phyloP scores from a whole-genome alignment of 1,140 invertebrate genomes.

The Bombus haemorrhoidalis region DNA sequence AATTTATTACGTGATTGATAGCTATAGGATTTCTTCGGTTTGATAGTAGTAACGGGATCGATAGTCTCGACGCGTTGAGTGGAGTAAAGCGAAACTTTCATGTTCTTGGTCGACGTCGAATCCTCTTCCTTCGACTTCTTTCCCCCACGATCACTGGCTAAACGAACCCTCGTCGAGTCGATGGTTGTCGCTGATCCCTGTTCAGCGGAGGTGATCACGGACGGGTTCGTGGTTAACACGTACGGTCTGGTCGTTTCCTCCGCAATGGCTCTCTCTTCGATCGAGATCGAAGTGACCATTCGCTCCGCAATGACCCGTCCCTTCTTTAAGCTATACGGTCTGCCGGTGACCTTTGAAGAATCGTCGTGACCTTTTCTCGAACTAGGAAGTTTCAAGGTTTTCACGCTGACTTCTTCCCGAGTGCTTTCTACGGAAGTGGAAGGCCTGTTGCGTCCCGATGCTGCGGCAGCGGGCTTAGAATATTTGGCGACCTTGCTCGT shows the following conservation, averaged over 20 bases:
- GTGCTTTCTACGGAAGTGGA: not conserved
- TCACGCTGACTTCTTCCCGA: not conserved
- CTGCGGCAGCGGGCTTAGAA: not conserved
- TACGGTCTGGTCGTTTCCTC: conserved; percentile 32
- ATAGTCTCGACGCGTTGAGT: not conserved
- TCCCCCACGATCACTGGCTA: conserved; percentile 13
- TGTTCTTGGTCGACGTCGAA: conserved; percentile 2
- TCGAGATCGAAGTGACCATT: conserved; percentile 33
- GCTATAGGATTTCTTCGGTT: conserved; percentile 9
- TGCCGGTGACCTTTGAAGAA: not conserved
- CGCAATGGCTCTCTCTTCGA: conserved; percentile 9
- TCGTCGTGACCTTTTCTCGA: conserved; percentile 22
- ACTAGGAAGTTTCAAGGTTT: conserved; percentile 11
- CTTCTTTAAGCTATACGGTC: conserved; percentile 37
- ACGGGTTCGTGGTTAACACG: not conserved
- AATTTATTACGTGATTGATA: not conserved
- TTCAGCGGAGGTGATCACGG: conserved; percentile 8
- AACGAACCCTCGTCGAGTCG: conserved; percentile 52
- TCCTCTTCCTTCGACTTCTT: conserved; percentile 54
- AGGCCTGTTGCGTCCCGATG: not conserved
- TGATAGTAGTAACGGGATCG: conserved; percentile 15
- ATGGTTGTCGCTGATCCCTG: conserved; percentile 28
- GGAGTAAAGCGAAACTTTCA: not conserved
- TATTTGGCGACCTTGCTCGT: conserved; percentile 23
- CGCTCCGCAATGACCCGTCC: conserved; percentile 39